These are phyloP conservation scores for Sciurus niger DNA, from an alignment of 2,113 vertebrate genomes.

Conservation along the genomic window DNA sequence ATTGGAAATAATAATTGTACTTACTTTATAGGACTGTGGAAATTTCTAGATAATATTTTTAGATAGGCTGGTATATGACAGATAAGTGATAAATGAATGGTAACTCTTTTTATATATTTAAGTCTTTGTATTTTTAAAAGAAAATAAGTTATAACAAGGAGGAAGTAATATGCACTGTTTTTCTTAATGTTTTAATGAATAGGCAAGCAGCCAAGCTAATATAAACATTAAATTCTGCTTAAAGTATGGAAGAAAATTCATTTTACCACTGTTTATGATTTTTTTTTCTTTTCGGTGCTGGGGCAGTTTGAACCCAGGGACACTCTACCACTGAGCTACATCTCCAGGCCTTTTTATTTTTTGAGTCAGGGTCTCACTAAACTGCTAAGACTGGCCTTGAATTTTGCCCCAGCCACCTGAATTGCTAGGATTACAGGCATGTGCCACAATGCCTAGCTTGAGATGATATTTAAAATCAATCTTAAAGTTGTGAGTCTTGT, in stretches of 20 bases:
- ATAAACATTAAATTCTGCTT: conserved; percentile 1
- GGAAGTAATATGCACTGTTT: background rate
- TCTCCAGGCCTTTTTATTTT: background rate
- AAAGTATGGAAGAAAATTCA: conserved; percentile 33
- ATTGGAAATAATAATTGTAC: background rate
- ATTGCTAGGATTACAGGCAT: background rate
- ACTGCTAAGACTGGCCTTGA: background rate
- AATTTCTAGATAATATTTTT: background rate
- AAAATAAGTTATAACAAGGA: background rate
- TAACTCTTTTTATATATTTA: background rate
- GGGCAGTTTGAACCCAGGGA: background rate
- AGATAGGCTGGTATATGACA: background rate
- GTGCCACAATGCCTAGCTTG: background rate
- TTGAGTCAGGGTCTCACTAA: background rate
- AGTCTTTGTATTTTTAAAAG: conserved; percentile 48
- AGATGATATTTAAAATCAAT: background rate
- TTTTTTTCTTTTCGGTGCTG: background rate
- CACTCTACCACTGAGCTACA: background rate
- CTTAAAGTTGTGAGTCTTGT: background rate
- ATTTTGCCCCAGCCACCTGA: background rate
- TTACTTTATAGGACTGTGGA: background rate
- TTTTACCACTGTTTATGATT: background rate
- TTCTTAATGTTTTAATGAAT: background rate
- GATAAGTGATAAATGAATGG: background rate
- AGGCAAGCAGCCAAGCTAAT: background rate